Percentiles rank a stretch among this genome's conserved stretches.
phyloP scores from a whole-genome alignment of 2,888 invertebrate genomes.

The Adineta ricciae region DNA sequence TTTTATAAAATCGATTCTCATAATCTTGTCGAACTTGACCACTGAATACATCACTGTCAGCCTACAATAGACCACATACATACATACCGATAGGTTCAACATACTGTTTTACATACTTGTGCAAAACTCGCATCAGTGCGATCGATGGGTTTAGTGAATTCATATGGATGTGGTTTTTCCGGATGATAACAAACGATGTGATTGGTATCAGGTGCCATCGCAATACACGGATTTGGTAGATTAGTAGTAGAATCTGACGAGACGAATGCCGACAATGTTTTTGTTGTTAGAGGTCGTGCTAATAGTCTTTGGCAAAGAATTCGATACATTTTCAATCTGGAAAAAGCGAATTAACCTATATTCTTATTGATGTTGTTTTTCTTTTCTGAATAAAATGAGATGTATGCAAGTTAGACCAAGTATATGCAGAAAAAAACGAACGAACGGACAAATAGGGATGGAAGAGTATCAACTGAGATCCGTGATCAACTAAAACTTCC shows the following conservation, averaged over 20 bases:
- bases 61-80: not conserved
- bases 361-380: not conserved
- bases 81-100: too few relatives aligned
- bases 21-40: not conserved
- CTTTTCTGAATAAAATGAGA: not conserved
- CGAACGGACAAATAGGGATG: too few relatives aligned
- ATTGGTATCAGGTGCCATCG: slow-evolving; percentile 29
- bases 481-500: too few relatives aligned
- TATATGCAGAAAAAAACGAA: not conserved
- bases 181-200: slow-evolving; percentile 34
- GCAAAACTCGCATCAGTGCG: not conserved
- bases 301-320: not conserved
- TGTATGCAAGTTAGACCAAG: not conserved
- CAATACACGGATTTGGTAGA: slow-evolving; percentile 24
- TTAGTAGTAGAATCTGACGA: not conserved
- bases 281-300: not conserved
- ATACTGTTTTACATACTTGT: not conserved
- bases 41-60: not conserved
- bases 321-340: not conserved
- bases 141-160: slow-evolving; percentile 25
- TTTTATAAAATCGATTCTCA: not conserved
- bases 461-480: too few relatives aligned
- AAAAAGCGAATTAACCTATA: not conserved
- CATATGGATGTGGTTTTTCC: slow-evolving; percentile 31
- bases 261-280: not conserved